A percentile compares a stretch with the other conserved stretches of the same genome.
phyloP scores from a whole-genome alignment of 2,888 invertebrate species.

The Luperina nickerlii region DNA sequence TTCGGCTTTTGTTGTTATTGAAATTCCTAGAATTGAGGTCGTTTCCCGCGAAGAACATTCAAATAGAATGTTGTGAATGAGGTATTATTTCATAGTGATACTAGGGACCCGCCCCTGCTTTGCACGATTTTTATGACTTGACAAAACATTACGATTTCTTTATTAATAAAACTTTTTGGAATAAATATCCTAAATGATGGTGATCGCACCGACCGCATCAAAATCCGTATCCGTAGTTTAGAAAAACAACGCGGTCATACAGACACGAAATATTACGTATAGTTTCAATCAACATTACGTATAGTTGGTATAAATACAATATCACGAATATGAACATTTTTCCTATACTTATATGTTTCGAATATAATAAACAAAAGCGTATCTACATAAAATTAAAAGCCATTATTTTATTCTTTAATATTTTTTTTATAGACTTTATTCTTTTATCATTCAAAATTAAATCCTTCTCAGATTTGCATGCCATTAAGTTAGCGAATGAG shows the following conservation, averaged over 20 bases:
- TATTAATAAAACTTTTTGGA: background rate
- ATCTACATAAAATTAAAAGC: background rate
- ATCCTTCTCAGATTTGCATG: conserved; percentile 36
- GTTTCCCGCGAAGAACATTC: background rate
- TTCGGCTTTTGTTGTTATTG: conserved; percentile 31
- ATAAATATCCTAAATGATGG: background rate
- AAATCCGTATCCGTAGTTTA: background rate
- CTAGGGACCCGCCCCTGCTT: background rate
- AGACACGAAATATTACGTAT: no score
- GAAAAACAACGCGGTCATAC: background rate
- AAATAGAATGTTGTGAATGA: conserved; percentile 3
- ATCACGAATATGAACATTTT: background rate
- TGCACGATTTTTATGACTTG: background rate
- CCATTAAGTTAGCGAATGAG: conserved; percentile 6
- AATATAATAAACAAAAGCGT: conserved; percentile 21
- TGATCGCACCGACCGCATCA: background rate
- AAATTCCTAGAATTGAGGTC: background rate
- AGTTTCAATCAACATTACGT: background rate
- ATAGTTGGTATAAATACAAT: background rate
- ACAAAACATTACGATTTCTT: background rate
- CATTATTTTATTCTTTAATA: conserved; percentile 9
- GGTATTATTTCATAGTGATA: background rate
- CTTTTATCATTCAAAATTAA: conserved; percentile 21
- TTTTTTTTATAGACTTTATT: conserved; percentile 8
- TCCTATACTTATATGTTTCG: background rate